Conservation (phyloP, 2,888 invertebrate species). For the Dioctria linearis region DNA sequence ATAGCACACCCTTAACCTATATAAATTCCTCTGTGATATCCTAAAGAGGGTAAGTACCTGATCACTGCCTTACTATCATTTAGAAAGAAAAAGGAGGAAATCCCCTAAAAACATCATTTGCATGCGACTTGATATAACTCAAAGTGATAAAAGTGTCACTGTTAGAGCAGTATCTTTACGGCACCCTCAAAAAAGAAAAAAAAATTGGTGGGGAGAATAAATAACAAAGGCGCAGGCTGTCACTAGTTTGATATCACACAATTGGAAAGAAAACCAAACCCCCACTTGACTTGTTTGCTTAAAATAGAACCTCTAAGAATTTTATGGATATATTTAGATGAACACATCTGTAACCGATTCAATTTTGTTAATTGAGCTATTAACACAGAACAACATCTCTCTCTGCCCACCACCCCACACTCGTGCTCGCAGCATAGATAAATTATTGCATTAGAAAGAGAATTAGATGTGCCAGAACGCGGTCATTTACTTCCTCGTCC, state of each 20-base stretch:
- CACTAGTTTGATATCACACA: not conserved
- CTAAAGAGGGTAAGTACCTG: not conserved
- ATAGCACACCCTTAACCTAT: not conserved
- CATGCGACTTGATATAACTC: not conserved
- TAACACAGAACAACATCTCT: not conserved
- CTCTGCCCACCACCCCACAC: too few relatives aligned
- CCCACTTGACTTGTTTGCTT: not conserved
- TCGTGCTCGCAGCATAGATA: too few relatives aligned
- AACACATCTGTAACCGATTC: not conserved
- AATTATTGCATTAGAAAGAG: not conserved
- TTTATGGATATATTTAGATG: not conserved
- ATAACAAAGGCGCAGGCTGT: not conserved
- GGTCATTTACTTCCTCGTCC: slow-evolving; percentile 21
- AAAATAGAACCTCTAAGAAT: not conserved
- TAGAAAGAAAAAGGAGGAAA: not conserved
- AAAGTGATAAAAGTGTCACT: not conserved
- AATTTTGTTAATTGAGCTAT: not conserved
- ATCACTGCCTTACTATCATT: not conserved
- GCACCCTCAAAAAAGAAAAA: not conserved
- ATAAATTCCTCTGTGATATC: not conserved
- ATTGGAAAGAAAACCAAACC: not conserved
- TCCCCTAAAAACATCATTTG: not conserved
- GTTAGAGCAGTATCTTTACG: not conserved
- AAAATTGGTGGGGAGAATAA: not conserved
- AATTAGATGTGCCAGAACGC: not conserved